Evolutionary conservation across 2,888 invertebrate genomes (phyloP), one percentile per base, ranked within the genome.

Genomic region (Meghimatium bilineatum): DNA sequence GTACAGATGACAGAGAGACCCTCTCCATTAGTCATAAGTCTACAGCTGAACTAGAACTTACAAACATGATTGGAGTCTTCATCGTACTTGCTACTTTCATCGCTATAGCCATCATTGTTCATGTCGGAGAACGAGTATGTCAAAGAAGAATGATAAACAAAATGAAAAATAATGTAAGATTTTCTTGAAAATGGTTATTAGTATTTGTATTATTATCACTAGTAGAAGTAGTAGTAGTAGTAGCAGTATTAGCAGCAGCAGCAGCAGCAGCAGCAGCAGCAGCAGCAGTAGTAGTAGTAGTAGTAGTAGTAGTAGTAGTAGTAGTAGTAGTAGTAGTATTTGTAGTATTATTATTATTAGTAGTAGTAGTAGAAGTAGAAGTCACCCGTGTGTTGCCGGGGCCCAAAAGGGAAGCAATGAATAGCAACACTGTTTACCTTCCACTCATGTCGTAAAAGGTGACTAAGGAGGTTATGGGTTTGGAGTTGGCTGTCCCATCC

Each of bases 1-100:
- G 90, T 63, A 86, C 87, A 6, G 85, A 86, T 14, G 86, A 86
- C 17, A 87, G 86, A 29, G 85, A 86, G n/a, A 85, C 87, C 0
- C 71, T 82, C 32, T 87, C 87, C 6, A 84, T 85, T 49, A 88
- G 83, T 2, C 87, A 89, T 75, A 89, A 89, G 82, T 86, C 88
- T 29, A 89, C 90, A 12, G 90, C 90, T 12, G 91, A 91, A 78
- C 88, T 91, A 52, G 88, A 90, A 76, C 86, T 91, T 32, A 88
- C 89, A 74, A 91, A 90, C 85, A 91, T 91, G 91, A 88, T 90
- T 36, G 91, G 91, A 14, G 90, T 91, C 14, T 91, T 91, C 79
- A 89, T 91, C 29, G 88, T 91, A n/a, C 88, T 91, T 8, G 87
- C 87, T 32, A 89, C 88, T 0, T 89, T 89, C 84, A 86, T 89